These are phyloP conservation scores for Phania funesta DNA, from an alignment of 2,888 invertebrate genomes.

Conservation along the genomic window DNA sequence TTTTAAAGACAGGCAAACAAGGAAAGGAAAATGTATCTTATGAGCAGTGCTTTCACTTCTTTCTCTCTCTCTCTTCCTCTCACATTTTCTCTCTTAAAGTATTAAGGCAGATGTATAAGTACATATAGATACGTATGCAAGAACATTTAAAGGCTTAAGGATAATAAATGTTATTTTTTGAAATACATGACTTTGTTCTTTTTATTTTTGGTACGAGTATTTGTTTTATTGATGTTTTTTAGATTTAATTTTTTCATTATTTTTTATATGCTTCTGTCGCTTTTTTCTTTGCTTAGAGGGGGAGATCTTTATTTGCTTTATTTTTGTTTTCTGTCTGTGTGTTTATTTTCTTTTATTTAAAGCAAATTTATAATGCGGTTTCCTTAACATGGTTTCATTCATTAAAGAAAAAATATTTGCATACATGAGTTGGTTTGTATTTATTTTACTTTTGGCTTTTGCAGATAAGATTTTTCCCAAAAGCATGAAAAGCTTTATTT, in stretches of 20 bases:
- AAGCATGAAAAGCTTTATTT: constrained; percentile 46
- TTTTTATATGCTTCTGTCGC: background rate
- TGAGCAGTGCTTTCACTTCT: constrained; percentile 31
- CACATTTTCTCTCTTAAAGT: background rate
- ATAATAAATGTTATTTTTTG: constrained; percentile 66
- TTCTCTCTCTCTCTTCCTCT: background rate
- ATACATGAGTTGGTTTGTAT: constrained; percentile 35
- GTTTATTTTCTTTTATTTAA: constrained; percentile 58
- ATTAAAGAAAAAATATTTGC: constrained; percentile 50
- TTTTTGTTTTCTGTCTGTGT: constrained; percentile 26
- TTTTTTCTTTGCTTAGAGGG: constrained; percentile 16
- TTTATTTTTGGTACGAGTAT: constrained; percentile 44
- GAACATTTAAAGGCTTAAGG: constrained; percentile 64
- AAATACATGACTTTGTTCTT: constrained; percentile 53
- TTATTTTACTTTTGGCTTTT: constrained; percentile 9
- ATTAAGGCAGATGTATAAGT: background rate
- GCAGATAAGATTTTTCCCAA: constrained; percentile 3
- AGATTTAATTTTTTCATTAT: constrained; percentile 18
- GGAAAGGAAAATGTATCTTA: constrained; percentile 33
- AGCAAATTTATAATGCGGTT: constrained; percentile 66
- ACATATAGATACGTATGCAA: background rate
- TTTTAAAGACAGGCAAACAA: constrained; percentile 9
- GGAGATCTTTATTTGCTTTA: constrained; percentile 53
- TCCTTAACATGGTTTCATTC: constrained; percentile 64
- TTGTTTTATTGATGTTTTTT: constrained; percentile 61